Percentiles rank a stretch among this genome's conserved stretches.
phyloP scores from a whole-genome alignment of 2,888 invertebrate species.

The Aleiodes leptofemur region DNA sequence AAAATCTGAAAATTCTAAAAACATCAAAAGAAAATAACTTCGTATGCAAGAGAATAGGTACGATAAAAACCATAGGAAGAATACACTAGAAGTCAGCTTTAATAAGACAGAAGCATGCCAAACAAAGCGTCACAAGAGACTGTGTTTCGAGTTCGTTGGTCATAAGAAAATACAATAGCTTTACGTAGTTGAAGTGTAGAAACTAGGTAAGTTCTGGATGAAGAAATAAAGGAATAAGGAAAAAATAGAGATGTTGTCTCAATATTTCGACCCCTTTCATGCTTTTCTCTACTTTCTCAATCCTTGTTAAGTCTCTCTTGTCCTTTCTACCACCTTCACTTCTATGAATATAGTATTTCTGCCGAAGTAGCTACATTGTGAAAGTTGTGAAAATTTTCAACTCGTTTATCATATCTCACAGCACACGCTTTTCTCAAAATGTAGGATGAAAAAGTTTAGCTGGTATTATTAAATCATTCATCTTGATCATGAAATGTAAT shows the following conservation, averaged over 20 bases:
- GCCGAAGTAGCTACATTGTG: background rate
- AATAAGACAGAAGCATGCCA: slow-evolving; percentile 44
- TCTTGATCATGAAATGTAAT: no score
- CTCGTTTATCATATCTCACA: slow-evolving; percentile 1
- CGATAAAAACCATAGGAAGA: slow-evolving; percentile 2
- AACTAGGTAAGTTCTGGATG: slow-evolving; percentile 54
- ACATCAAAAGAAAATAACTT: no score
- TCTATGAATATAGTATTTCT: slow-evolving; percentile 9
- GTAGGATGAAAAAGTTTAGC: no score
- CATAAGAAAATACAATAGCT: slow-evolving; percentile 68
- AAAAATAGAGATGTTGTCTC: background rate
- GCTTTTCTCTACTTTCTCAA: slow-evolving; percentile 4
- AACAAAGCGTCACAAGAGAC: slow-evolving; percentile 45
- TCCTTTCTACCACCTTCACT: slow-evolving; percentile 8
- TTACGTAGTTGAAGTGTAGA: slow-evolving; percentile 66
- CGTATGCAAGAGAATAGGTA: background rate
- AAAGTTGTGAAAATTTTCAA: background rate
- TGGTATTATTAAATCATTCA: no score
- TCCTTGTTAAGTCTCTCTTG: slow-evolving; percentile 21
- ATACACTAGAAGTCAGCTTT: no score
- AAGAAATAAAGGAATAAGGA: background rate
- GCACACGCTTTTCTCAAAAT: background rate
- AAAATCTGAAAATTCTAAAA: no score
- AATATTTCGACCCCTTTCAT: slow-evolving; percentile 20
- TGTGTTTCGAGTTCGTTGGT: slow-evolving; percentile 62